These are phyloP conservation scores for Sarcophaga carnaria DNA, from an alignment of 2,888 invertebrate species.

Conservation along the genomic window DNA sequence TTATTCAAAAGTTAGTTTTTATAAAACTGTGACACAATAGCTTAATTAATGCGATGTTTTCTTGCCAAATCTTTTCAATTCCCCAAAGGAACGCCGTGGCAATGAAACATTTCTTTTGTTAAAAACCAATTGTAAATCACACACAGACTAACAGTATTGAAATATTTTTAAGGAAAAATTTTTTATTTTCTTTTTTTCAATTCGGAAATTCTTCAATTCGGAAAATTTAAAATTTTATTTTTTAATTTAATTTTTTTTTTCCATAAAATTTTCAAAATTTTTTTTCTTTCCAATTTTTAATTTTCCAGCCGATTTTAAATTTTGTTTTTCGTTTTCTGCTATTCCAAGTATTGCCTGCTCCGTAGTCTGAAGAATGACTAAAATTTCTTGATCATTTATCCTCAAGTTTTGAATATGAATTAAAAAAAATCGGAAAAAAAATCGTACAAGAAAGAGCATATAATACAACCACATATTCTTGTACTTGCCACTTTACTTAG, in stretches of 20 bases:
- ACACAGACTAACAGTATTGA: too few relatives aligned
- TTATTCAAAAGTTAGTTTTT: conserved; percentile 53
- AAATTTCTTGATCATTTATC: conserved; percentile 78
- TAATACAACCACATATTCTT: conserved; percentile 67
- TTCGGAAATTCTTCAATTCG: too few relatives aligned
- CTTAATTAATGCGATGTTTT: conserved; percentile 45
- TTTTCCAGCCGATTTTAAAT: conserved; percentile 31
- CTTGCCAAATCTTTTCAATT: conserved; percentile 28
- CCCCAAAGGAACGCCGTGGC: conserved; percentile 25
- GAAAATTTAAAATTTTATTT: not conserved
- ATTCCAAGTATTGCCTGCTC: conserved; percentile 69
- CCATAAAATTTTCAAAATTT: conserved; percentile 10
- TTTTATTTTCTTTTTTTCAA: not conserved
- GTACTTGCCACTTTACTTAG: conserved; percentile 1
- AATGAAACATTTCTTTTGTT: conserved; percentile 50
- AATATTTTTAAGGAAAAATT: too few relatives aligned
- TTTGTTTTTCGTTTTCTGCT: not conserved
- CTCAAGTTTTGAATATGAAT: conserved; percentile 75
- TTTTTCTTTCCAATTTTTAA: conserved; percentile 18
- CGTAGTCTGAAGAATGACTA: conserved; percentile 80
- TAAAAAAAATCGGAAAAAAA: not conserved
- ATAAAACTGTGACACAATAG: conserved; percentile 36
- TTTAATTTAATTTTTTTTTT: conserved; percentile 19
- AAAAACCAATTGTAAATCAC: not conserved
- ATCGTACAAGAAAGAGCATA: conserved; percentile 27